Evolutionary conservation across 2,888 invertebrate genomes (phyloP), one percentile per base, ranked within the genome.

Genomic region (Seladonia tumulorum): DNA sequence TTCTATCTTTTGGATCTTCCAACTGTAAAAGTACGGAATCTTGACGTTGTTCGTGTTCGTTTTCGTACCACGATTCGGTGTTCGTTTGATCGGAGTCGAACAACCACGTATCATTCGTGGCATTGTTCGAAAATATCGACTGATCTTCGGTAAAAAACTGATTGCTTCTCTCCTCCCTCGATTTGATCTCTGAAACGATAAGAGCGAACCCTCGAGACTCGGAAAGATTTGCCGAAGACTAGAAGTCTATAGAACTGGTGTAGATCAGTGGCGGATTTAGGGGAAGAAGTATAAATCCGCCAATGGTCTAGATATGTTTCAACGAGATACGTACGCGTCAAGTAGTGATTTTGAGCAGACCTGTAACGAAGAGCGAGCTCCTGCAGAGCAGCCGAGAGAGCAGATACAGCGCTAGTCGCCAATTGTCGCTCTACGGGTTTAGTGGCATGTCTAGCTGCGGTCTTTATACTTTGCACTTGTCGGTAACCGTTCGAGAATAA

Each of bases 101-200:
- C 42, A 92, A 83, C 95, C 94, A 95, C 39, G 93, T 91, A 75
- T 94, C 94, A 7, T 91, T 89, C 29, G 91, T 73, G 4, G 89
- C 75, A 75, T 92, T 93, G 53, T 91, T 88, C 57, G 93, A 80
- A 75, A 96, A 95, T 47, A 94, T 93, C 29, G 94, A 93, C 74
- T 95, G 94, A 89, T 96, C 96, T 83, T 96, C 96, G 49, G 96
- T 97, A 94, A 99, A 98, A 95, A 98, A 99, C 63, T 98, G 97
- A 92, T 98, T 97, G 2, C 98, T 98, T 78, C 99, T 96, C 93
- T 99, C 99, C 94, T 99, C 99, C 89, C 99, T 96, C 0, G 97
- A 98, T 86, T 98, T 98, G 0, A 99, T 95, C 91, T 98, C 97
- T 97, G 63, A 18, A 63, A 63, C 29, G 63, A 29, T 18, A 63